Conservation (phyloP, 2,888 invertebrate species). For the Volucella bombylans region DNA sequence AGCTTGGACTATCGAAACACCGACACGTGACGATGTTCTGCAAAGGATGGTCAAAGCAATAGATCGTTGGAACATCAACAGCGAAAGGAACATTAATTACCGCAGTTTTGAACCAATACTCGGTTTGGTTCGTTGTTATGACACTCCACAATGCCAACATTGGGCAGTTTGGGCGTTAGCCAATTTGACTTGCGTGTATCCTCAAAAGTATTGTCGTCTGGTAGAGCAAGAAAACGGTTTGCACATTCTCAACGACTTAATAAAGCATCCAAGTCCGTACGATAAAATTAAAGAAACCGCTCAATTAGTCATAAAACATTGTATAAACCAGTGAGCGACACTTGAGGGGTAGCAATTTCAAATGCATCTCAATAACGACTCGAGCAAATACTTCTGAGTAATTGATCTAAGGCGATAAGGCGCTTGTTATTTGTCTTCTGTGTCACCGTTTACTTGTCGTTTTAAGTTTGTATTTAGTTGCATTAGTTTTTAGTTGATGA, state of each 20-base stretch:
- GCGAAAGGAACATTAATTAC: conserved; percentile 97
- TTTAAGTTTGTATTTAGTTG: conserved; percentile 46
- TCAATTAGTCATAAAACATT: conserved; percentile 87
- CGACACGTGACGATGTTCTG: conserved; percentile 88
- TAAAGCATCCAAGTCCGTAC: conserved; percentile 86
- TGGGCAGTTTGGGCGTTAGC: conserved; percentile 99
- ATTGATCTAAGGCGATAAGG: conserved; percentile 40
- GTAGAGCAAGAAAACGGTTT: conserved; percentile 94
- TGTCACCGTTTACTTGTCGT: conserved; percentile 25
- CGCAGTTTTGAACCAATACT: conserved; percentile 97
- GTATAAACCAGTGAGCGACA: conserved; percentile 81
- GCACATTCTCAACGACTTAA: conserved; percentile 86
- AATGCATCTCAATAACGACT: conserved; percentile 38
- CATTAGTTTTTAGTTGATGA: conserved; percentile 26
- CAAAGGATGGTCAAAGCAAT: conserved; percentile 91
- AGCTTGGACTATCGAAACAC: conserved; percentile 90
- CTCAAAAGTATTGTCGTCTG: conserved; percentile 94
- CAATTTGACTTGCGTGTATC: conserved; percentile 90
- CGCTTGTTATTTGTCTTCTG: conserved; percentile 37
- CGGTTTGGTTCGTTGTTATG: conserved; percentile 90
- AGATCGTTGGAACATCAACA: conserved; percentile 92
- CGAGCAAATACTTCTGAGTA: conserved; percentile 25
- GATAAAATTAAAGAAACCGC: conserved; percentile 88
- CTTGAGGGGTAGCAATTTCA: conserved; percentile 78
- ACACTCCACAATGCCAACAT: conserved; percentile 95